phyloP scores from a whole-genome alignment of 2,797 vertebrate genomes.

The Sylvilagus floridanus region DNA sequence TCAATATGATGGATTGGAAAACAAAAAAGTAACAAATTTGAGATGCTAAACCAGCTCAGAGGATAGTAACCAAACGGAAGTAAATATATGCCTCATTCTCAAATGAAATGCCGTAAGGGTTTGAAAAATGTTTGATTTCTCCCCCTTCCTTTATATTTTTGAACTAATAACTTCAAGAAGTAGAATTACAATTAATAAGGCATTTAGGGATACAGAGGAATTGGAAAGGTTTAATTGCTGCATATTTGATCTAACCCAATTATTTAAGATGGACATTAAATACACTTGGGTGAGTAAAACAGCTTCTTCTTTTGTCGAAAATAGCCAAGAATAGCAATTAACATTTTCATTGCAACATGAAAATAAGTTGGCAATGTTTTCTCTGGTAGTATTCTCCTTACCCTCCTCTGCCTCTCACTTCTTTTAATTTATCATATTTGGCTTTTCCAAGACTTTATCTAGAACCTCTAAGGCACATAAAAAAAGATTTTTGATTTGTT shows the following conservation, averaged over 20 bases:
- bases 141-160: neutral
- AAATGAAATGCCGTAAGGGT: neutral
- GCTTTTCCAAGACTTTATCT: neutral
- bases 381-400: neutral
- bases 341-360: neutral
- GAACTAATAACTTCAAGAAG: conserved; percentile 23
- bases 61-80: conserved; percentile 24
- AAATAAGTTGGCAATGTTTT: neutral
- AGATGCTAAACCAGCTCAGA: conserved; percentile 51
- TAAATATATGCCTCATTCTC: neutral
- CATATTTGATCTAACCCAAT: neutral
- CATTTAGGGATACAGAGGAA: neutral
- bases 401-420: neutral
- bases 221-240: conserved; percentile 24
- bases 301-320: neutral
- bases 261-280: conserved; percentile 42
- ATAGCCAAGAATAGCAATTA: neutral
- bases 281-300: neutral
- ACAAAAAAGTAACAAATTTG: conserved; percentile 54
- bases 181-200: conserved; percentile 49
- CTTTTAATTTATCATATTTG: neutral
- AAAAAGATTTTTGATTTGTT: neutral
- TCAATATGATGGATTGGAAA: conserved; percentile 61
- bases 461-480: neutral
- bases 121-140: conserved; percentile 21